Evolutionary conservation across 2,888 invertebrate species (phyloP).

Genomic region (Corythucha ciliata): DNA sequence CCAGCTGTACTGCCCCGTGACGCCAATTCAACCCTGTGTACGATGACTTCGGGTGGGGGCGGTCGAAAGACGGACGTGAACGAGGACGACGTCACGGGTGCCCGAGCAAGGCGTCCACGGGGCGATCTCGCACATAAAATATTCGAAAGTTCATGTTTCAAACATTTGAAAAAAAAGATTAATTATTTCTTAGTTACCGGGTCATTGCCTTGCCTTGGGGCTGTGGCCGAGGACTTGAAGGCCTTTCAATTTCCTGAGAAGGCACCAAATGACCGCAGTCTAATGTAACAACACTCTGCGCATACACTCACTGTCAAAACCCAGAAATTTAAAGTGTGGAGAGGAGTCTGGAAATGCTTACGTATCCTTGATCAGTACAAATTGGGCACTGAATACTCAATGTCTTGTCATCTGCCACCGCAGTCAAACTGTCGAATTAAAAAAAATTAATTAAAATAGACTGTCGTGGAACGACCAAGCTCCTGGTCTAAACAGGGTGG

Average conservation of each 20-base stretch:
- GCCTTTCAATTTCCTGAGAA: slow-evolving; percentile 7
- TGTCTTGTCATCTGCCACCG: slow-evolving; percentile 12
- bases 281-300: slow-evolving; percentile 14
- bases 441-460: not conserved
- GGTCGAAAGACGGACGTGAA: too few relatives aligned
- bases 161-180: too few relatives aligned
- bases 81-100: too few relatives aligned
- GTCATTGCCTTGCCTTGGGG: slow-evolving; percentile 1
- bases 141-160: too few relatives aligned
- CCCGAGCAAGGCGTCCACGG: slow-evolving; percentile 4
- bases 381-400: slow-evolving; percentile 18
- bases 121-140: too few relatives aligned
- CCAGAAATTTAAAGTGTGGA: slow-evolving; percentile 4
- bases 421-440: not conserved
- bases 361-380: slow-evolving; percentile 20
- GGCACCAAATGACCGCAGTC: slow-evolving; percentile 21
- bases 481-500: too few relatives aligned
- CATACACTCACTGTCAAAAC: too few relatives aligned
- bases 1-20: not conserved
- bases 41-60: slow-evolving; percentile 17
- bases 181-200: not conserved
- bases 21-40: slow-evolving; percentile 14
- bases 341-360: slow-evolving; percentile 8
- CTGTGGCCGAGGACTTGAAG: not conserved
- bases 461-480: too few relatives aligned